Evolutionary conservation across 2,888 invertebrate genomes (phyloP), one percentile per base, ranked within the genome.

Genomic region (Chromoteleia sp.): DNA sequence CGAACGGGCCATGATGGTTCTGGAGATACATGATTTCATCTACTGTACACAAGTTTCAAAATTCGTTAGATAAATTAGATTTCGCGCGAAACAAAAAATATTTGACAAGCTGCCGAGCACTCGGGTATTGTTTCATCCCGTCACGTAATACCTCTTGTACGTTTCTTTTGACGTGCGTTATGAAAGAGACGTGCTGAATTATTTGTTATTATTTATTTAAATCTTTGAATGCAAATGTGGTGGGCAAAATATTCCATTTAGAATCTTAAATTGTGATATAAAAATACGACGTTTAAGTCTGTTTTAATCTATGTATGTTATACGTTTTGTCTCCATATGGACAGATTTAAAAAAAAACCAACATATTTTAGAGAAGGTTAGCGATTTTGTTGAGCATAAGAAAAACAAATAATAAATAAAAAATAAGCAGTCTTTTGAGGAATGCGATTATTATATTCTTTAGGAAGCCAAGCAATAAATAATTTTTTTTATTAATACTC

Each of bases 31-130:
- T 12, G 50, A 67, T 75, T 67, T 75, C 36, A 67, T 58, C 12
- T 48, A 15, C 21, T 25, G 17, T 48, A 65, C 56, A 58, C 43
- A 58, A 58, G 65, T 75, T 75, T 67, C 56, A 65, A 74, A 74
- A 74, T 65, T 74, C 25, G 74, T 74, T 65, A 63, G 7, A 39
- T 14, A 45, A 61, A 74, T 74, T 63, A 43, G 43, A 54, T 63
- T 74, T 74, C 17, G 33, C 43, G 19, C 10, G 14, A 21, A 50
- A 29, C 19, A 73, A 43, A 61, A 63, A 74, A 63, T 59, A 52
- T 61, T 56, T 50, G 41, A 59, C 41, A 71, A 59, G 50, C 30
- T 61, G 39, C 21, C 12, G 61, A 41, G 36, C 41, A 5, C 59
- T 45, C 7, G 48, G 48, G 33, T 36, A 70, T 36, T 14, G 48